Evolutionary conservation across 2,113 vertebrate genomes (phyloP), one percentile per base, ranked within the genome.

Genomic region (Tyrannus savana): DNA sequence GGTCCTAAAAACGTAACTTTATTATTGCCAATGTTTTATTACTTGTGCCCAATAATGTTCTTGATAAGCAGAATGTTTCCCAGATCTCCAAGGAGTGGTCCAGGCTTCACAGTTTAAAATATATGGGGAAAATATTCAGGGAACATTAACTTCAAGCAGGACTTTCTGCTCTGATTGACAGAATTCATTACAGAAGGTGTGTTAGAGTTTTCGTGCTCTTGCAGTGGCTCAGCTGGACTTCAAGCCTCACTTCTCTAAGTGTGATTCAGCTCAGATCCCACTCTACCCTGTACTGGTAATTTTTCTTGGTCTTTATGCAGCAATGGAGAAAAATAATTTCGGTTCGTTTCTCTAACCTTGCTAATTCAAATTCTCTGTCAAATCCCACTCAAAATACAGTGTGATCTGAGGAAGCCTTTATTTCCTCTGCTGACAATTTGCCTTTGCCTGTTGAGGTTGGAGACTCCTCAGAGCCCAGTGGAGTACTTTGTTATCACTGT

Each of bases 161-260:
- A 53, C 90, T 94, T 93, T 93, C 58, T 95, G 90, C 85, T 95
- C 85, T 90, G 94, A 96, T 88, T 90, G 95, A 96, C 95, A 94
- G 94, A 93, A 95, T 88, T 97, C 92, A 93, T 95, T 95, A 93
- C 59, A 85, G 82, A 91, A 96, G 58, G 49, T 76, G 63, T 88
- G 82, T 90, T 90, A 78, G 82, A 68, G 63, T 73, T 88, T 91
- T 88, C 0, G 1, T 69, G 85, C 82, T 90, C 75, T 53, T 91
- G 71, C 35, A 94, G 12, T 46, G 64, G 37, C 85, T 93, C 75
- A 88, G 88, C 67, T 92, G 92, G 92, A 93, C 79, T 90, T 87
- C 25, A 84, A 95, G 58, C 67, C 53, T 95, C 49, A 31, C 71
- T 84, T 77, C 30, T 75, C 69, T 0, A 5, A 81, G 60, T 3